Percentiles rank a stretch among this genome's conserved stretches.
phyloP scores from a whole-genome alignment of 2,888 invertebrate genomes.

The Ennomos fuscantarius region DNA sequence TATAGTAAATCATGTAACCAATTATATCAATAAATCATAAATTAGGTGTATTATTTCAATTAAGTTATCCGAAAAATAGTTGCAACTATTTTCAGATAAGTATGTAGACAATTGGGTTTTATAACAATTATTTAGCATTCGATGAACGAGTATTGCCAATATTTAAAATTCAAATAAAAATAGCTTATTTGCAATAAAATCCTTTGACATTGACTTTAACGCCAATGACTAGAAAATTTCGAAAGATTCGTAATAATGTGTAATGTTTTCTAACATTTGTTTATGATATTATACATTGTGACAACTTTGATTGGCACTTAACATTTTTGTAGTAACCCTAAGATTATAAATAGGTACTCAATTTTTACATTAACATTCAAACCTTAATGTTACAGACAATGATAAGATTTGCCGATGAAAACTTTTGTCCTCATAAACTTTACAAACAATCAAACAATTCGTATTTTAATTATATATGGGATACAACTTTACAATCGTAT shows the following conservation, averaged over 20 bases:
- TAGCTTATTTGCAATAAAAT: too few relatives aligned
- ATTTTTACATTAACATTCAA: constrained; percentile 37
- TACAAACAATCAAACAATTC: constrained; percentile 81
- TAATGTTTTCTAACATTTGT: constrained; percentile 12
- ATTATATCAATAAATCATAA: too few relatives aligned
- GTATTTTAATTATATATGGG: constrained; percentile 70
- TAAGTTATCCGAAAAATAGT: too few relatives aligned
- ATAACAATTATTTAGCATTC: too few relatives aligned
- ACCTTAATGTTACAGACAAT: constrained; percentile 67
- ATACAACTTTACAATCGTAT: constrained; percentile 69
- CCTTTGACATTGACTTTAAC: too few relatives aligned
- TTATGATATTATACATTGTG: constrained; percentile 26
- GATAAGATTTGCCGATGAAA: constrained; percentile 74
- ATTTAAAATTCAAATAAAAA: too few relatives aligned
- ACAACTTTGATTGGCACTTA: constrained; percentile 21
- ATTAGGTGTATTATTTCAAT: too few relatives aligned
- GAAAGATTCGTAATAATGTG: constrained; percentile 5
- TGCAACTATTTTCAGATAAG: too few relatives aligned
- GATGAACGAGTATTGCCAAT: too few relatives aligned
- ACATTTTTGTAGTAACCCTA: constrained; percentile 38
- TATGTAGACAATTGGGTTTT: too few relatives aligned
- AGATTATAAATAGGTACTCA: constrained; percentile 54
- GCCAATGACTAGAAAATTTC: constrained; percentile 11
- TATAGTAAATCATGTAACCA: too few relatives aligned
- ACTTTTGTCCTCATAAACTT: constrained; percentile 75